These are phyloP conservation scores for Calyptommatus sinebrachiatus DNA, from an alignment of 2,113 vertebrate genomes.

Conservation along the genomic window DNA sequence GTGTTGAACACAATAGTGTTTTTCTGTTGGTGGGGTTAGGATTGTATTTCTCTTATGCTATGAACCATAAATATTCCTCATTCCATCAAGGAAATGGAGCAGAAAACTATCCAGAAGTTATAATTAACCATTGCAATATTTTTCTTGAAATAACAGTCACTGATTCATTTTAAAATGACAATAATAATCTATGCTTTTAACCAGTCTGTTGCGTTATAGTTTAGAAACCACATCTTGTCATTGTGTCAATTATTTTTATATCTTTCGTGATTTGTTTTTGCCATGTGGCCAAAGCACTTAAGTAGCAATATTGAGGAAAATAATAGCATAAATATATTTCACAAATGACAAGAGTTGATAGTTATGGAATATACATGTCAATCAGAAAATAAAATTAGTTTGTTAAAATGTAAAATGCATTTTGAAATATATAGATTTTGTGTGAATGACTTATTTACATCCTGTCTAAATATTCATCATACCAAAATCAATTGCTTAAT, in stretches of 20 bases:
- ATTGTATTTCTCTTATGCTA: background rate
- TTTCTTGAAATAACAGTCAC: background rate
- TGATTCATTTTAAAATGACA: background rate
- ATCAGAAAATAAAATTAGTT: background rate
- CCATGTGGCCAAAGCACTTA: background rate
- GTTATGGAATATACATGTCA: background rate
- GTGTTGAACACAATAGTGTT: too few species aligned
- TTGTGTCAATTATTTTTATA: background rate
- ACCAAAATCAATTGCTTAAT: background rate
- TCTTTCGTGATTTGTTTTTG: background rate
- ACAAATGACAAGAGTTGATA: background rate
- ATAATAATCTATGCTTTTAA: background rate
- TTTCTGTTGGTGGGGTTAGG: too few species aligned
- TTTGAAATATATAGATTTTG: conserved; percentile 7
- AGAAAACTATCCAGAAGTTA: background rate
- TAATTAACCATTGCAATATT: background rate
- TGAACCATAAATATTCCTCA: background rate
- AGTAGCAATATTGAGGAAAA: background rate
- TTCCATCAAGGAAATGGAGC: background rate
- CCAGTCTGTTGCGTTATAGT: background rate
- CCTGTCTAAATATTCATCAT: conserved; percentile 4
- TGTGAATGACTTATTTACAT: background rate
- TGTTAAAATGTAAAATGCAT: conserved; percentile 5
- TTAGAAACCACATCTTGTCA: background rate
- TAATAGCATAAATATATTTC: background rate